A percentile compares a stretch with the other conserved stretches of the same genome.
These are phyloP conservation scores for Telmatherina bonti DNA, from an alignment of 2,797 vertebrate species.

Conservation along the genomic window DNA sequence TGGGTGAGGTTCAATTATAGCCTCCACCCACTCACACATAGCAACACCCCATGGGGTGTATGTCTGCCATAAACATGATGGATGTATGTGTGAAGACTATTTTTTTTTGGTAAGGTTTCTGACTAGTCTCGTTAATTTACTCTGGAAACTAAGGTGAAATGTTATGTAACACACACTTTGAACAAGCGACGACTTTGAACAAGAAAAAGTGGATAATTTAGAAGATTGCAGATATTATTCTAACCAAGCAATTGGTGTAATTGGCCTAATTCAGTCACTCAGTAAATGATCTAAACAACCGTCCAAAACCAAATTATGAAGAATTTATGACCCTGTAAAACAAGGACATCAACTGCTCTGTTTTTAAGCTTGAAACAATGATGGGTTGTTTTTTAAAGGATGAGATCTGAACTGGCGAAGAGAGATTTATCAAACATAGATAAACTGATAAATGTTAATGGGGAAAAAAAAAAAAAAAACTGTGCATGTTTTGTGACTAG, in stretches of 20 bases:
- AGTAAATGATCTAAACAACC: conserved; percentile 3
- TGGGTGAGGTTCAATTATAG: conserved; percentile 51
- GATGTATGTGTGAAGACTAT: background rate
- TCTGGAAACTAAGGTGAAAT: conserved; percentile 4
- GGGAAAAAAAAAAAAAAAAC: no score
- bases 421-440: background rate
- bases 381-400: conserved; percentile 1
- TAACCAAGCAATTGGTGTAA: background rate
- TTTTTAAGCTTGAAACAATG: background rate
- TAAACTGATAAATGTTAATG: no score
- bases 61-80: conserved; percentile 39
- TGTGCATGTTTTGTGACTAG: no score
- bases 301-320: background rate
- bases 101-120: conserved; percentile 29
- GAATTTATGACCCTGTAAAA: background rate
- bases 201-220: background rate
- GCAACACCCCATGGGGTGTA: conserved; percentile 23
- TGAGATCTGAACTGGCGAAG: background rate
- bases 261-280: conserved; percentile 1
- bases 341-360: background rate
- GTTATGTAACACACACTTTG: background rate
- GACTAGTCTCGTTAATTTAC: conserved; percentile 2
- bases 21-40: conserved; percentile 24
- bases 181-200: background rate
- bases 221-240: background rate